These are phyloP conservation scores for Acanthisitta chloris DNA, from an alignment of 2,113 vertebrate genomes.

Conservation along the genomic window DNA sequence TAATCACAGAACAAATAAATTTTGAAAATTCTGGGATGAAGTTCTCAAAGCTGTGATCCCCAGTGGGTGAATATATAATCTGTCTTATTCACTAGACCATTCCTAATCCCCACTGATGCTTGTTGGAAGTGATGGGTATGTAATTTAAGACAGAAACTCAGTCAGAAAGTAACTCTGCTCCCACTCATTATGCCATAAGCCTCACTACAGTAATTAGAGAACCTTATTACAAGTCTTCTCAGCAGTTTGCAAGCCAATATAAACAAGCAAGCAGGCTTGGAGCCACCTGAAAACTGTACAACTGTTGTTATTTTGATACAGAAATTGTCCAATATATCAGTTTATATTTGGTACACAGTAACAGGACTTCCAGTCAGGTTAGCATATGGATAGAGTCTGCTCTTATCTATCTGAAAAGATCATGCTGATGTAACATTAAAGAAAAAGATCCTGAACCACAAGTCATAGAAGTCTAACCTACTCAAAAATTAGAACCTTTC, in stretches of 20 bases:
- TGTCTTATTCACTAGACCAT: neutral
- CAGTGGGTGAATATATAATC: neutral
- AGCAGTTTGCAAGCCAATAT: neutral
- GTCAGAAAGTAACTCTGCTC: neutral
- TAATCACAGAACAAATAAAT: neutral
- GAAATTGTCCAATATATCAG: neutral
- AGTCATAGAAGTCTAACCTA: neutral
- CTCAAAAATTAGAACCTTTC: neutral
- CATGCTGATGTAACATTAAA: neutral
- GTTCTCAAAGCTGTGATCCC: neutral
- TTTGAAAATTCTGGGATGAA: neutral
- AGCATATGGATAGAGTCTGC: neutral
- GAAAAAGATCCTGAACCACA: neutral
- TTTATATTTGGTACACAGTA: neutral
- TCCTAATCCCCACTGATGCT: neutral
- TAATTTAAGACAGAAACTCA: neutral
- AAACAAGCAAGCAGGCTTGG: neutral
- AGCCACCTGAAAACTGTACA: neutral
- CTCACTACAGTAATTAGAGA: neutral
- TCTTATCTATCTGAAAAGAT: neutral
- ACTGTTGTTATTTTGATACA: neutral
- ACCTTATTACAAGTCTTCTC: rapidly evolving
- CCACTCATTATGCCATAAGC: neutral
- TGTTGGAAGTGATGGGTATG: neutral
- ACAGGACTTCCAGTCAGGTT: neutral